Evolutionary conservation across 2,888 invertebrate species (phyloP).

Genomic region (Augochlorella aurata): DNA sequence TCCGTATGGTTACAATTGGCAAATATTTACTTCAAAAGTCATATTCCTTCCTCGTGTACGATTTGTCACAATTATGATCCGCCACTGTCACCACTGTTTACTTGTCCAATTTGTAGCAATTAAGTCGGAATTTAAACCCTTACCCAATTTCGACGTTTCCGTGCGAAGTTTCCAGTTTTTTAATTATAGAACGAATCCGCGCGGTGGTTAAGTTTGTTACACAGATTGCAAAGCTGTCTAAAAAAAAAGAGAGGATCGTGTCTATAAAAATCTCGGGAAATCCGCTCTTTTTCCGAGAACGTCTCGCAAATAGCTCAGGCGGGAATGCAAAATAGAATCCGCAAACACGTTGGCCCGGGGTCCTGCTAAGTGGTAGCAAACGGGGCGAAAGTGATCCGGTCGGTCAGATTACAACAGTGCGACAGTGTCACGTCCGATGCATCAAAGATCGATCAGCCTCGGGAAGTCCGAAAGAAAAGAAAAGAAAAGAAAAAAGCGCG

Average conservation of each 20-base stretch:
- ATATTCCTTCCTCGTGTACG: background rate
- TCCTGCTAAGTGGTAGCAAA: conserved; percentile 25
- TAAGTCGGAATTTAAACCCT: background rate
- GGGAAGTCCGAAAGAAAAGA: conserved; percentile 52
- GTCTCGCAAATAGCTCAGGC: background rate
- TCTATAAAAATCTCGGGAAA: background rate
- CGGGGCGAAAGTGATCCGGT: conserved; percentile 64
- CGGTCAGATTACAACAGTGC: conserved; percentile 45
- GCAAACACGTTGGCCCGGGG: background rate
- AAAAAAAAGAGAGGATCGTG: no score
- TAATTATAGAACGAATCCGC: no score
- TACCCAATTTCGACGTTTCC: no score
- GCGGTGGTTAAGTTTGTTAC: no score
- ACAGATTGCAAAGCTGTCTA: no score
- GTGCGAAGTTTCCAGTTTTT: background rate
- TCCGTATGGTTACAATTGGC: background rate
- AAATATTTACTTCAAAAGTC: no score
- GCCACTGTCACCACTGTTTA: background rate
- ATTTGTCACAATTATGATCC: background rate
- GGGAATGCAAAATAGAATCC: background rate
- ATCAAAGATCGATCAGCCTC: conserved; percentile 66
- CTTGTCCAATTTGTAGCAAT: background rate
- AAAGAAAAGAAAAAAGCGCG: conserved; percentile 19
- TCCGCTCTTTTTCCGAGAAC: background rate
- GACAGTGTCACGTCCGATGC: conserved; percentile 30